Evolutionary conservation across 2,113 vertebrate genomes (phyloP), one percentile per base, ranked within the genome.

Genomic region (Cyanoderma ruficeps): DNA sequence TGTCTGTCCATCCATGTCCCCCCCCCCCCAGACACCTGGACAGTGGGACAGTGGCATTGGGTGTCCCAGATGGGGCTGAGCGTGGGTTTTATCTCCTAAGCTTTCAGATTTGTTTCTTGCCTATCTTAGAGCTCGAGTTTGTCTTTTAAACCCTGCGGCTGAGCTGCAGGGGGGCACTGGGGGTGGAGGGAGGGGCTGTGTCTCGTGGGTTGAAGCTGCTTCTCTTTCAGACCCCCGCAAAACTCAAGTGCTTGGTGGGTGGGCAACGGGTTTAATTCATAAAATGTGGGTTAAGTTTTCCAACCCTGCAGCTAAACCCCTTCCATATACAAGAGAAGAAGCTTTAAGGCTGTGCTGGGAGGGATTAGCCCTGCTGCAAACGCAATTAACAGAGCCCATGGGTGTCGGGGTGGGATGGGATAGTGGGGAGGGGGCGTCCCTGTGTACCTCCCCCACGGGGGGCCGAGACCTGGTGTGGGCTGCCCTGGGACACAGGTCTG

Each of bases 371-470:
- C 23, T 1, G 4, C 39, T 47, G 23, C 31, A 44, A 59, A 61
- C 35, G 31, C 65, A 10, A 0, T 16, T 30, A 53, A 27, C 2
- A 1, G 27, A 69, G 21, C 44, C 4, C 0, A 0, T 5, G 84
- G 56, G 56, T 2, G 5, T 15, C 4, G 55, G 30, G 49, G 21
- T 9, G 71, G 35, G 30, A 8, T 0, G 12, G 63, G 56, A 41
- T 2, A 6, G 13, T 18, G 53, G 23, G 15, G 20, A 33, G 20
- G 23, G 31, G 19, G 4, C 4, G 15, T 20, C 8, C 67, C 46
- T 24, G 3, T 9, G 11, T n/a, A 41, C 19, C 13, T 55, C 19
- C 42, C 30, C 18, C 14, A 4, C 1, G 2, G 46, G 27, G 39
- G 23, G 15, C 35, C 4, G 1, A 89, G 87, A 49, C 5, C 18